Conservation (phyloP, 2,888 invertebrate genomes). For the Caenorhabditis auriculariae region DNA sequence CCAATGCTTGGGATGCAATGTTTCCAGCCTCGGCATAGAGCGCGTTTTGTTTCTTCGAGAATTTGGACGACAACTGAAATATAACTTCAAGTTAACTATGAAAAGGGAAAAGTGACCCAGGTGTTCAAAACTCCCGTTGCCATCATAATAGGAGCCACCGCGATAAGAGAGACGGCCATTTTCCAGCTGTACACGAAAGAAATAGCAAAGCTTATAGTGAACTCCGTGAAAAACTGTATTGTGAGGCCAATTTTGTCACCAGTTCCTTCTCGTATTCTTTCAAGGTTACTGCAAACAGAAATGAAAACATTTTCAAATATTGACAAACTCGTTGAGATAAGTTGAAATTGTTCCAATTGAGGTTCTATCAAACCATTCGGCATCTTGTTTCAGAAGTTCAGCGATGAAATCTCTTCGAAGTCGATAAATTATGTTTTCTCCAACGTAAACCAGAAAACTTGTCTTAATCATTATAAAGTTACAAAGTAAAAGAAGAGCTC, state of each 20-base stretch:
- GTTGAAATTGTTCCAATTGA: slow-evolving; percentile 66
- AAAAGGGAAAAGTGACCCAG: no score
- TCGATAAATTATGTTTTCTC: slow-evolving; percentile 66
- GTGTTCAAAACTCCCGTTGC: slow-evolving; percentile 48
- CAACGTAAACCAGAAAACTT: no score
- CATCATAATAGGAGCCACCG: slow-evolving; percentile 56
- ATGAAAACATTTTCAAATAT: no score
- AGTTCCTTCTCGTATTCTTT: slow-evolving; percentile 51
- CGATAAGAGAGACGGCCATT: slow-evolving; percentile 55
- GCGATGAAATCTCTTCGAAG: slow-evolving; percentile 65
- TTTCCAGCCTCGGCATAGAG: slow-evolving; percentile 21
- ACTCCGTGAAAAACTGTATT: slow-evolving; percentile 37
- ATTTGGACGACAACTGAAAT: no score
- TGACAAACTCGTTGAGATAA: slow-evolving; percentile 68
- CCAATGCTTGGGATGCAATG: slow-evolving; percentile 16
- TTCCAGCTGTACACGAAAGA: slow-evolving; percentile 52
- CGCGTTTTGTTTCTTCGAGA: slow-evolving; percentile 11
- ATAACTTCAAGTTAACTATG: no score
- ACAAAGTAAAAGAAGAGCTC: no score
- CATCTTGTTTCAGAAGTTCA: slow-evolving; percentile 64
- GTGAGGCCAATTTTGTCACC: slow-evolving; percentile 55
- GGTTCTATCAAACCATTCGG: slow-evolving; percentile 65
- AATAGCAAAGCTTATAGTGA: slow-evolving; percentile 17
- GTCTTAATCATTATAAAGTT: no score
- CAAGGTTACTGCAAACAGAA: slow-evolving; percentile 46